Base-by-base conservation (phyloP, 2,113 vertebrate genomes). In the Phalacrocorax aristotelis region DNA sequence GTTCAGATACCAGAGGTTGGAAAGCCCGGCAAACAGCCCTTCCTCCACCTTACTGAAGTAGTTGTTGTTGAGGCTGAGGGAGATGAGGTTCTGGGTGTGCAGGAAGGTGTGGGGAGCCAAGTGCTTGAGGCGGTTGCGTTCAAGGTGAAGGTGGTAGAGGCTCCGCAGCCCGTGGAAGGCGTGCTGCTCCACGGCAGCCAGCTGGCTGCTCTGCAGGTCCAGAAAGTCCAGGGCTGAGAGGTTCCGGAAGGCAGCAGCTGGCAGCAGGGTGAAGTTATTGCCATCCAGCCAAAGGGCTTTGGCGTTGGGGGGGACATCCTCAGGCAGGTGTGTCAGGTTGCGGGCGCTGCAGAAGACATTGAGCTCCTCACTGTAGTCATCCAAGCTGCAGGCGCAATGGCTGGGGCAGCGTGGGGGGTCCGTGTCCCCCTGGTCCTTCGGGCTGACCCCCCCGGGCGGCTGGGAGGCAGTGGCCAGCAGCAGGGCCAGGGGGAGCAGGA, bases 1-100 rank as follows among this genome's bases (percentile, higher is more conserved):
- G 81, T 99, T 99, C 44, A 99, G 98, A 69, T 99, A 98, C 99
- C 99, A 99, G 97, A 99, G 98, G 52, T 98, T 98, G 23, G 98
- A 98, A 46, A 99, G 99, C 80, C 99, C 99, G 0, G 97, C 97
- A 6, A 99, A 99, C 16, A 99, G 97, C 49, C 97, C 98, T 44
- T 99, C 99, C 22, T 99, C 99, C 55, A 99, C 97, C 54, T 99
- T 98, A 76, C 94, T 93, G 32, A 99, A 98, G 72, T 98, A 98
- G 93, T 99, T 99, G 97, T 99, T 99, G 91, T 98, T 98, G 71
- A 99, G 98, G 97, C 98, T 99, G 17, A 99, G 98, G 5, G 99
- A 99, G 38, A 98, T 98, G 6, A 99, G 98, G 95, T 98, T 98
- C 2, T 98, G 99, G 1, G 99, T 99, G 95, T 98, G 99, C 44